Percentiles rank a stretch among this genome's conserved stretches.
These are phyloP conservation scores for Zaprionus lineosus DNA, from an alignment of 2,888 invertebrate genomes.

Conservation along the genomic window DNA sequence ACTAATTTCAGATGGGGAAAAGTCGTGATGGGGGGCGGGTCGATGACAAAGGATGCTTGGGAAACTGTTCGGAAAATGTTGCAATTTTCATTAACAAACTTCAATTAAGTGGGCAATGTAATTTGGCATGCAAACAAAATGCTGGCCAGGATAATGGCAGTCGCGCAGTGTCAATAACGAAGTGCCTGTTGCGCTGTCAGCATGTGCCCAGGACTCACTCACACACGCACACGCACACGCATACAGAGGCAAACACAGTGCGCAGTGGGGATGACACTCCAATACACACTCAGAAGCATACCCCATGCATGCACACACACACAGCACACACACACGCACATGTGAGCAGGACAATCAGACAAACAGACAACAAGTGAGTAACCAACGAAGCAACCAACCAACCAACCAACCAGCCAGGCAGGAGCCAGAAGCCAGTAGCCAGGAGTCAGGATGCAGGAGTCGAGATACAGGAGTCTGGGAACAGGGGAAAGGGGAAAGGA, in stretches of 20 bases:
- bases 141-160: slow-evolving; percentile 68
- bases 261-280: too few relatives aligned
- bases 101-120: slow-evolving; percentile 71
- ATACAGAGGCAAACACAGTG: too few relatives aligned
- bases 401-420: slow-evolving; percentile 15
- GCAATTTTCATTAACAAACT: slow-evolving; percentile 75
- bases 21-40: too few relatives aligned
- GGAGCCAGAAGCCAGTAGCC: slow-evolving; percentile 35
- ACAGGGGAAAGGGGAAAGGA: too few relatives aligned
- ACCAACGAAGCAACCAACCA: slow-evolving; percentile 4
- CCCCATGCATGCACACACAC: too few relatives aligned
- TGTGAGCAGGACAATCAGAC: slow-evolving; percentile 49
- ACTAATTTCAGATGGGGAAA: slow-evolving; percentile 12
- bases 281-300: slow-evolving; percentile 7
- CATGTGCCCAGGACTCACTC: slow-evolving; percentile 45
- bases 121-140: slow-evolving; percentile 74
- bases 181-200: slow-evolving; percentile 63
- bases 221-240: slow-evolving; percentile 14
- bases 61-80: slow-evolving; percentile 54
- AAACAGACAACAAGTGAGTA: slow-evolving; percentile 14
- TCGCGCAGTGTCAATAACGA: slow-evolving; percentile 58
- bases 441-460: too few relatives aligned
- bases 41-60: slow-evolving; percentile 29
- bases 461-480: too few relatives aligned
- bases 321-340: slow-evolving; percentile 12